Evolutionary conservation across 2,888 invertebrate genomes (phyloP).

Genomic region (Luffia ferchaultella): DNA sequence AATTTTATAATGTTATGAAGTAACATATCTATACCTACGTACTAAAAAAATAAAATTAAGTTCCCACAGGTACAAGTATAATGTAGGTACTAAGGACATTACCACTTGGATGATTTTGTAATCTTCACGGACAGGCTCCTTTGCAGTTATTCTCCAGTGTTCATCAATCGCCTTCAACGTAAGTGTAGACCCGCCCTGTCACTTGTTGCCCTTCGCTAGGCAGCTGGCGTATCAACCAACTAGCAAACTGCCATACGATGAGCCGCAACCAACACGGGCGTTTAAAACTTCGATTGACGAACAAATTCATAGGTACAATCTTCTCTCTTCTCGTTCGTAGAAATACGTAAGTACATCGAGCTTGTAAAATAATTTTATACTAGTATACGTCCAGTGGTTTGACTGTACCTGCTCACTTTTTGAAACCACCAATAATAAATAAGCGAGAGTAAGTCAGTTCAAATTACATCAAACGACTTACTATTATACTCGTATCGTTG

Average conservation of each 20-base stretch:
- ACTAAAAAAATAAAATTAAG: neutral
- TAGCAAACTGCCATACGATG: conserved; percentile 67
- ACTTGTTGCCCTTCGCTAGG: conserved; percentile 68
- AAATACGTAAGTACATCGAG: no score
- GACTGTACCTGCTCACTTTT: neutral
- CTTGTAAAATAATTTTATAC: no score
- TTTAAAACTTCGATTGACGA: conserved; percentile 33
- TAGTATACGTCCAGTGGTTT: neutral
- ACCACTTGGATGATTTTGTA: neutral
- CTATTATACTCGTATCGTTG: no score
- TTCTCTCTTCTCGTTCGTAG: conserved; percentile 11
- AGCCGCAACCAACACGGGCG: conserved; percentile 44
- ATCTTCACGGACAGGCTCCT: neutral
- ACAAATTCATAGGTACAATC: conserved; percentile 14
- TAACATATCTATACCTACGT: neutral
- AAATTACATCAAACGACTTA: no score
- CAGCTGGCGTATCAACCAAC: conserved; percentile 52
- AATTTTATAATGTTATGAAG: neutral
- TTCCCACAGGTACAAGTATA: no score
- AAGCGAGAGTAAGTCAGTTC: no score
- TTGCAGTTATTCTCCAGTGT: neutral
- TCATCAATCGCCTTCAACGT: neutral
- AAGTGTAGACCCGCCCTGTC: conserved; percentile 30
- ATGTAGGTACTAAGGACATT: neutral
- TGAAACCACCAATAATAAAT: no score